A percentile compares a stretch with the other conserved stretches of the same genome.
These are phyloP conservation scores for Microtus ochrogaster DNA, from an alignment of 2,113 vertebrate species.

Conservation along the genomic window DNA sequence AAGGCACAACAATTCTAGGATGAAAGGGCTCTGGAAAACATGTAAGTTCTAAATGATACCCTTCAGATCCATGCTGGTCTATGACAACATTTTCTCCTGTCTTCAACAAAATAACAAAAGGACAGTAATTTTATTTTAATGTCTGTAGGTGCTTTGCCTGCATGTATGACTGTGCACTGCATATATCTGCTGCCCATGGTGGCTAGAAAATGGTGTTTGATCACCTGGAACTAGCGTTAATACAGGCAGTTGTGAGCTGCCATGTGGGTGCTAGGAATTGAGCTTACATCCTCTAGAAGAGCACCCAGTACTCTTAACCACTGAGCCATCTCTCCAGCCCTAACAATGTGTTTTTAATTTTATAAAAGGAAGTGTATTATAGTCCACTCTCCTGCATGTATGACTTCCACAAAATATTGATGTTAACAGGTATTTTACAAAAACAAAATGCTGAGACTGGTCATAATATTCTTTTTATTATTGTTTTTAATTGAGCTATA, in stretches of 20 bases:
- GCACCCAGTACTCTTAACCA: not conserved
- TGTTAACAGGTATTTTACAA: not conserved
- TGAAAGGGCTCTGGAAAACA: not conserved
- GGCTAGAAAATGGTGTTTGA: not conserved
- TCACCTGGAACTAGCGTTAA: not conserved
- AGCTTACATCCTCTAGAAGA: not conserved
- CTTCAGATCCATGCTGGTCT: not conserved
- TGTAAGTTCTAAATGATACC: not conserved
- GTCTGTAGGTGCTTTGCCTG: no score
- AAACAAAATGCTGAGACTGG: not conserved
- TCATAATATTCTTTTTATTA: not conserved
- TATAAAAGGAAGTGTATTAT: not conserved
- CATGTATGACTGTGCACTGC: no score
- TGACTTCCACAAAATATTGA: not conserved
- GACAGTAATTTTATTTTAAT: no score
- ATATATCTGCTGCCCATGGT: no score
- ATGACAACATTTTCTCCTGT: no score
- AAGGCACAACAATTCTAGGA: not conserved
- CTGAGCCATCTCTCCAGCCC: not conserved
- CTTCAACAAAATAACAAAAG: no score
- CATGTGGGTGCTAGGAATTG: not conserved
- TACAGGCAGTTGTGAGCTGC: not conserved
- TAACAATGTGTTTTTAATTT: not conserved
- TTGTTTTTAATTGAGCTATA: no score
- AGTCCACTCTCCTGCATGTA: not conserved